Evolutionary conservation across 2,797 vertebrate genomes (phyloP).

Genomic region (Coreius guichenoti): DNA sequence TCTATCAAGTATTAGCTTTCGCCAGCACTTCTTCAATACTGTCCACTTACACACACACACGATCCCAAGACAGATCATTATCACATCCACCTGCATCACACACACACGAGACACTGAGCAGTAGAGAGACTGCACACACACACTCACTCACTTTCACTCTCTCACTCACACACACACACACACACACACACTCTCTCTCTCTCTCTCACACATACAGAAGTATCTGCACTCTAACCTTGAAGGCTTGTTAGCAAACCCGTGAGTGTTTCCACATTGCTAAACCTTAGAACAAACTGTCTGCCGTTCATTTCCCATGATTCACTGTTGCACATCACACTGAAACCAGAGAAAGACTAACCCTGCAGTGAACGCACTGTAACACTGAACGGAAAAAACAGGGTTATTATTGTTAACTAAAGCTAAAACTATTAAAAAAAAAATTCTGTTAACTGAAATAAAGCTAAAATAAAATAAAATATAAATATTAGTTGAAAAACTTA

Average conservation of each 20-base stretch:
- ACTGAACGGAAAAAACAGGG: not conserved
- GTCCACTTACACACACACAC: not conserved
- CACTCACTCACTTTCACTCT: conserved; percentile 7
- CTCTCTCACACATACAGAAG: not conserved
- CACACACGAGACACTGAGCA: conserved; percentile 29
- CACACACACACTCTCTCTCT: not conserved
- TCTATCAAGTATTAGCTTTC: conserved; percentile 17
- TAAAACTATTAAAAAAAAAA: not conserved
- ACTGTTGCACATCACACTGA: not conserved
- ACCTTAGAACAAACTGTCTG: conserved; percentile 14
- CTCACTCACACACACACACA: conserved; percentile 3
- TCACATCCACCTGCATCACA: conserved; percentile 48
- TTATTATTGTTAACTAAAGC: not conserved
- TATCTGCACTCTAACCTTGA: conserved; percentile 12
- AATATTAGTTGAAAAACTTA: not conserved
- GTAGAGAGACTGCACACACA: not conserved
- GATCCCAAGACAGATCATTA: conserved; percentile 56
- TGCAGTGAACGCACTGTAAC: not conserved
- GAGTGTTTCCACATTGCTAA: conserved; percentile 7
- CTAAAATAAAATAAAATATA: not conserved
- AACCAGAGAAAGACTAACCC: not conserved
- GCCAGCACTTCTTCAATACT: conserved; percentile 29
- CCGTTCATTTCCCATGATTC: conserved; percentile 1
- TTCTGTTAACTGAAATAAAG: not conserved
- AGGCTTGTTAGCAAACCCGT: conserved; percentile 34